Evolutionary conservation across 1,140 invertebrate genomes (phyloP).

Genomic region (Drosophila arizonae): DNA sequence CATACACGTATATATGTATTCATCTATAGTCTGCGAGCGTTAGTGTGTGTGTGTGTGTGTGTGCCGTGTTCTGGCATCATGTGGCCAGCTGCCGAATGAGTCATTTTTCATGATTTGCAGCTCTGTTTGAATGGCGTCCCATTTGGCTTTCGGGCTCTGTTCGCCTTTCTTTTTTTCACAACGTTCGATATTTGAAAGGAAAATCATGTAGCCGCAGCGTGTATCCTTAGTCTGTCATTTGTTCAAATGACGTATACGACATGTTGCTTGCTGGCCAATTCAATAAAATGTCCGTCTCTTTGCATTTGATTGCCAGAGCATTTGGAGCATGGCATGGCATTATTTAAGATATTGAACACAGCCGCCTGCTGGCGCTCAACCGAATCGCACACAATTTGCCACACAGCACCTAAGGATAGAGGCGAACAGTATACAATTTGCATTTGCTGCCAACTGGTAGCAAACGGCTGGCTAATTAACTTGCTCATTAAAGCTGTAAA

Average conservation of each 20-base stretch:
- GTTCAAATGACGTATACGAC: slow-evolving; percentile 33
- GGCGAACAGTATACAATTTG: slow-evolving; percentile 25
- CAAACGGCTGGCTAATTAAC: slow-evolving; percentile 40
- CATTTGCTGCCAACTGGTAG: slow-evolving; percentile 14
- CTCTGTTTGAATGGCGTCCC: slow-evolving; percentile 27
- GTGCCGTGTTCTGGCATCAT: slow-evolving; percentile 19
- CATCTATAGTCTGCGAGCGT: background rate
- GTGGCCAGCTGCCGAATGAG: slow-evolving; percentile 39
- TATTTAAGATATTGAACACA: slow-evolving; percentile 13
- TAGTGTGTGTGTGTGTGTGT: slow-evolving; percentile 2
- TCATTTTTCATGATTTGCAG: slow-evolving; percentile 59
- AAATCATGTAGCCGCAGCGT: slow-evolving; percentile 38
- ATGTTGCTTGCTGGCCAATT: slow-evolving; percentile 38
- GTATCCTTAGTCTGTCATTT: slow-evolving; percentile 38
- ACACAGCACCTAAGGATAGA: slow-evolving; percentile 14
- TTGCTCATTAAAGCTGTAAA: slow-evolving; percentile 53
- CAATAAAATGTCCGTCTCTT: slow-evolving; percentile 35
- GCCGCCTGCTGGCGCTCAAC: slow-evolving; percentile 17
- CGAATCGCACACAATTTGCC: slow-evolving; percentile 16
- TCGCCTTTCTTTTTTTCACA: background rate
- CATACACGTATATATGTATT: background rate
- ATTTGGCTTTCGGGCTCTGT: slow-evolving; percentile 19
- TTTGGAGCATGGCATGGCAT: slow-evolving; percentile 16
- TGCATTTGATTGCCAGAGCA: slow-evolving; percentile 42
- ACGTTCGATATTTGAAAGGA: slow-evolving; percentile 37